These are phyloP conservation scores for Myrmecophaga tridactyla DNA, from an alignment of 2,113 vertebrate species.

Conservation along the genomic window DNA sequence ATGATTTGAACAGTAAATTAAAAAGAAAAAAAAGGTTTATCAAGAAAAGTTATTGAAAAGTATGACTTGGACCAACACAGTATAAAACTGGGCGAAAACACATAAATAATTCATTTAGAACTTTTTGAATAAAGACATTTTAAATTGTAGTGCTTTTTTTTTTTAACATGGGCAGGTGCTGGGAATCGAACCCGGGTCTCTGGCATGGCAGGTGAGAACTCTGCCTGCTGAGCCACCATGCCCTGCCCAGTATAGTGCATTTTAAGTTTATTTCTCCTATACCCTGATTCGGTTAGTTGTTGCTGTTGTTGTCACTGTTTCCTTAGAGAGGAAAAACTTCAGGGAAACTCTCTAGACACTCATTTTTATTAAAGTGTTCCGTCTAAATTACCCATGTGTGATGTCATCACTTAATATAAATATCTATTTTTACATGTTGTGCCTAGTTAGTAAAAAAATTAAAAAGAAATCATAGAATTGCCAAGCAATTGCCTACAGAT, in stretches of 20 bases:
- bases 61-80: background rate
- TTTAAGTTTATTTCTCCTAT: background rate
- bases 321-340: background rate
- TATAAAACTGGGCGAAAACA: background rate
- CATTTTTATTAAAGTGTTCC: slow-evolving; percentile 11
- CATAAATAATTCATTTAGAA: slow-evolving; percentile 49
- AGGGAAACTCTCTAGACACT: background rate
- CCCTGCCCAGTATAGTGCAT: no score
- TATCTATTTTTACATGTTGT: no score
- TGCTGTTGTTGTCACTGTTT: background rate
- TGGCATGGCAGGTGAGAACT: no score
- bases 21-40: background rate
- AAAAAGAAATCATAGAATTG: background rate
- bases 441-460: background rate
- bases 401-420: background rate
- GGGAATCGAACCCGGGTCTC: no score
- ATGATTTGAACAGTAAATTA: no score
- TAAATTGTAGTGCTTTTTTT: background rate
- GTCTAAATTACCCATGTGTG: background rate
- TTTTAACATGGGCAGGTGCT: no score
- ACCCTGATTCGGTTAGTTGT: background rate
- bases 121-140: slow-evolving; percentile 21
- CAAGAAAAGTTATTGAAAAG: background rate
- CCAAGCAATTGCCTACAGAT: background rate
- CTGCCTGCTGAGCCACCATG: no score